Percentiles rank a stretch among this genome's conserved stretches.
Conservation (phyloP, 2,888 invertebrate genomes). For the Lottia gigantea region DNA sequence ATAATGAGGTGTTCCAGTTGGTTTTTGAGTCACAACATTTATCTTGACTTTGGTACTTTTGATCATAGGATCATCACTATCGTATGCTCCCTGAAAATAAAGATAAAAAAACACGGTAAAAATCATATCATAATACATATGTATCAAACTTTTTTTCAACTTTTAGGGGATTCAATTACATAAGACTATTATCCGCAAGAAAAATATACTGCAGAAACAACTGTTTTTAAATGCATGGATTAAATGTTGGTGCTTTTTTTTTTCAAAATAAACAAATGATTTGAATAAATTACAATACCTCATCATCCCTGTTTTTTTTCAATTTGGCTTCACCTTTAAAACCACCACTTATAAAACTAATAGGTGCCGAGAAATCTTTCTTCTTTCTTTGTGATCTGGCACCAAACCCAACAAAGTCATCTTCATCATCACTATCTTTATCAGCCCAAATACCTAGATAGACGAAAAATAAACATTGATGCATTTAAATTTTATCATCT, state of each 20-base stretch:
- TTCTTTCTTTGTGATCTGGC: slow-evolving; percentile 32
- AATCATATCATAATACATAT: too few species aligned
- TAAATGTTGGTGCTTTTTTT: too few species aligned
- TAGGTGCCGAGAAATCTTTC: slow-evolving; percentile 42
- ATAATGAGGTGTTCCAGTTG: slow-evolving; percentile 17
- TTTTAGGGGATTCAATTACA: too few species aligned
- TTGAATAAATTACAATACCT: slow-evolving; percentile 15
- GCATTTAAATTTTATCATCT: too few species aligned
- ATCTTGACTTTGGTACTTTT: background rate
- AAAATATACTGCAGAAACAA: too few species aligned
- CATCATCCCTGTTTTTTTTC: slow-evolving; percentile 28
- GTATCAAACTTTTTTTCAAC: too few species aligned
- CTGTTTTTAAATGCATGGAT: too few species aligned
- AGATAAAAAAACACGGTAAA: too few species aligned
- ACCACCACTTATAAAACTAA: slow-evolving; percentile 61
- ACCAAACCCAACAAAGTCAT: slow-evolving; percentile 42
- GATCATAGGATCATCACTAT: too few species aligned
- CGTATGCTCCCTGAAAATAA: too few species aligned
- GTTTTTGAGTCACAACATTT: background rate
- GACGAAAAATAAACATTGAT: too few species aligned
- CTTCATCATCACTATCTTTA: slow-evolving; percentile 49
- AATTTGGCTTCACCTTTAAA: slow-evolving; percentile 53
- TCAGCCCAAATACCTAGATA: slow-evolving; percentile 59
- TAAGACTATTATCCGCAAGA: too few species aligned
- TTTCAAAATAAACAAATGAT: slow-evolving; percentile 12